phyloP scores from a whole-genome alignment of 2,888 invertebrate species.

The Leucoma salicis region DNA sequence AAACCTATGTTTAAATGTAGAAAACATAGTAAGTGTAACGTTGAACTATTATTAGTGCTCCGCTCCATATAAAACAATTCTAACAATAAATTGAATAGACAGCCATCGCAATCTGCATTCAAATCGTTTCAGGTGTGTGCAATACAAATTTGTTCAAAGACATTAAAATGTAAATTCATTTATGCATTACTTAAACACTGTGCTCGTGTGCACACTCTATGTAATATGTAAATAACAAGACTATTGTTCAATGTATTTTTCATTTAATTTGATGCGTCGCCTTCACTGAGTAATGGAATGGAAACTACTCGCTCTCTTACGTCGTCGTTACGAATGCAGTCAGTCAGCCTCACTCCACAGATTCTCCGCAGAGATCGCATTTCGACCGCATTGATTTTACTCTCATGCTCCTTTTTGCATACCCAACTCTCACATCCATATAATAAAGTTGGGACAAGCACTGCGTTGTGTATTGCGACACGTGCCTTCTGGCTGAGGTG shows the following conservation, averaged over 20 bases:
- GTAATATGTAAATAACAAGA: constrained; percentile 32
- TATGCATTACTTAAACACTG: constrained; percentile 39
- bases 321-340: too few species aligned
- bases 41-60: constrained; percentile 15
- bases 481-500: too few species aligned
- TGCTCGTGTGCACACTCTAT: constrained; percentile 31
- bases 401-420: too few species aligned
- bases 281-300: too few species aligned
- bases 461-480: too few species aligned
- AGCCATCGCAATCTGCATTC: constrained; percentile 32
- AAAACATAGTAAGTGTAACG: constrained; percentile 5
- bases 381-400: too few species aligned
- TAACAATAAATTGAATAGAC: constrained; percentile 25
- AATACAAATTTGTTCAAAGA: constrained; percentile 45
- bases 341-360: too few species aligned
- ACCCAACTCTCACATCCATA: too few species aligned
- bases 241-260: constrained; percentile 1
- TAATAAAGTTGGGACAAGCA: too few species aligned
- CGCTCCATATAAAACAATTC: neutral
- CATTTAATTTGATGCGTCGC: too few species aligned
- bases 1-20: neutral
- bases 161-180: constrained; percentile 50
- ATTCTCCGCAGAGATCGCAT: too few species aligned
- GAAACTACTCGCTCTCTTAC: too few species aligned
- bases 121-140: constrained; percentile 42